These are phyloP conservation scores for Argyrosomus japonicus DNA, from an alignment of 2,113 vertebrate species.

Conservation along the genomic window DNA sequence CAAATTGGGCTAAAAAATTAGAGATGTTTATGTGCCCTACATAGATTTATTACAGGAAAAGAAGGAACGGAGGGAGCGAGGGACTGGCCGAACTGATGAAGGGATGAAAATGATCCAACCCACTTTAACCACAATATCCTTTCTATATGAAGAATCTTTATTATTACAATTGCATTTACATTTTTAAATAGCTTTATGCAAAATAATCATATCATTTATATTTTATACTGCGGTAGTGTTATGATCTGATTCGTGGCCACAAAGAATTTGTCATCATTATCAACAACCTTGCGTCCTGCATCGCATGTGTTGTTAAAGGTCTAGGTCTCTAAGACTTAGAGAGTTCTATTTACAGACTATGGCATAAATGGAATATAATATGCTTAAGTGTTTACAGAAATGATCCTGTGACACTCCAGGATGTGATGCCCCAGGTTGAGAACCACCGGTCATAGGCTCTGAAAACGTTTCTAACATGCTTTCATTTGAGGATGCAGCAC, in stretches of 20 bases:
- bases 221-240: background rate
- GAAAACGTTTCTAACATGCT: no score
- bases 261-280: no score
- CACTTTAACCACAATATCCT: background rate
- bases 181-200: background rate
- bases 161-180: background rate
- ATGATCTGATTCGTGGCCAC: background rate
- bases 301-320: background rate
- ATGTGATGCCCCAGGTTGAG: no score
- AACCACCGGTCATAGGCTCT: no score
- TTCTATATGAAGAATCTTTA: background rate
- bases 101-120: background rate
- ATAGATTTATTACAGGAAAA: conserved; percentile 19
- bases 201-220: background rate
- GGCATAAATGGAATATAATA: no score
- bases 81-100: background rate
- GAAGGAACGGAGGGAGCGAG: no score
- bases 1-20: conserved; percentile 33
- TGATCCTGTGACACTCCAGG: no score
- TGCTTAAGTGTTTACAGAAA: no score
- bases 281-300: background rate
- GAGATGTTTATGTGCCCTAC: conserved; percentile 27
- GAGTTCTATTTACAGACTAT: no score
- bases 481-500: no score
- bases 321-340: no score